Percentiles rank a stretch among this genome's conserved stretches.
phyloP scores from a whole-genome alignment of 1,140 invertebrate genomes.

The Psix sp. region DNA sequence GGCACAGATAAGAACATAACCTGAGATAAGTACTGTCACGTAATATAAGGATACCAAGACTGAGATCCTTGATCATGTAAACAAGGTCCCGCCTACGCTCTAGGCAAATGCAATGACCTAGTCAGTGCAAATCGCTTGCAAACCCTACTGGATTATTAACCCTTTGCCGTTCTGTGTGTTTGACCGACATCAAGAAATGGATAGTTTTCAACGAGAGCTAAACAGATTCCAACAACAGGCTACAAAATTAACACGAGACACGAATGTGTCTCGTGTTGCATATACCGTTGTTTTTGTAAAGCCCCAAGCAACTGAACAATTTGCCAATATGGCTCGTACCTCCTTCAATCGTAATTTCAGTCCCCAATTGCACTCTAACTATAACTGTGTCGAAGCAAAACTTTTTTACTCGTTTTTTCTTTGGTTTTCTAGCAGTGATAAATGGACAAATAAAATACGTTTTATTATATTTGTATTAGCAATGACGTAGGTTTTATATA shows the following conservation, averaged over 20 bases:
- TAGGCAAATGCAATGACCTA: conserved; percentile 47
- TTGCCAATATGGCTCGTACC: conserved; percentile 30
- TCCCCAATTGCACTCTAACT: conserved; percentile 1
- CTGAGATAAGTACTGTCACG: conserved; percentile 35
- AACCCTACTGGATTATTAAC: conserved; percentile 48
- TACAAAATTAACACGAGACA: conserved; percentile 46
- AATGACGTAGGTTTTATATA: no score
- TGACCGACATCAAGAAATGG: conserved; percentile 44
- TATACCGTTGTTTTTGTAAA: conserved; percentile 44
- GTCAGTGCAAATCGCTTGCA: conserved; percentile 18
- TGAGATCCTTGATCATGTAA: conserved; percentile 44
- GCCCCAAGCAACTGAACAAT: conserved; percentile 38
- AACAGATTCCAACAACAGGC: conserved; percentile 35
- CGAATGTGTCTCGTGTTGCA: conserved; percentile 52
- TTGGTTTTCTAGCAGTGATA: no score
- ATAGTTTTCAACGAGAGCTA: conserved; percentile 35
- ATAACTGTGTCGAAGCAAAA: no score
- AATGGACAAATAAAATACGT: no score
- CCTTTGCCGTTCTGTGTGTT: conserved; percentile 26
- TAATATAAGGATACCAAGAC: conserved; percentile 20
- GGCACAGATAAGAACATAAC: conserved; percentile 46
- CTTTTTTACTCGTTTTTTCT: no score
- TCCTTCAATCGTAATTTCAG: conserved; percentile 17
- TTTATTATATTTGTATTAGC: no score
- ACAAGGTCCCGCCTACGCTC: conserved; percentile 46